Evolutionary conservation across 2,888 invertebrate species (phyloP), one percentile per base, ranked within the genome.

Genomic region (Gortyna flavago): DNA sequence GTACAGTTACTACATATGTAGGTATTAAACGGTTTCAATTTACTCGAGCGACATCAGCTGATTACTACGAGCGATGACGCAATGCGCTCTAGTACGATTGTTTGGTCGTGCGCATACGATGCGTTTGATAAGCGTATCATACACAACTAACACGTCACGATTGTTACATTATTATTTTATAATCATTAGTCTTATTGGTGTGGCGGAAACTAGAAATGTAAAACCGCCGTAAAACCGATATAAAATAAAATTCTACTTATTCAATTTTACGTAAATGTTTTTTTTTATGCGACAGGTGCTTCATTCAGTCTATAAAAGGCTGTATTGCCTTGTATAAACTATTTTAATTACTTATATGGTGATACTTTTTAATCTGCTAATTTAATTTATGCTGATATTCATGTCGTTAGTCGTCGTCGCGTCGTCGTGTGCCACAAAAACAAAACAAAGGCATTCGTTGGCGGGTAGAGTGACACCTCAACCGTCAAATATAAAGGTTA

Each of bases 61-160:
- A 88, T 88, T 88, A 87, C 88, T 88, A 88, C 88, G 83, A 81
- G 86, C 86, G 87, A 71, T 89, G 89, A 89, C 87, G 89, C 83
- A 89, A 89, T 81, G 81, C 84, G 84, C 76, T 69, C 83, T 86
- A 86, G 87, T 88, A 86, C 88, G 87, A 87, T 86, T 87, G 89
- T 88, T 82, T 72, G 18, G 74, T 84, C 80, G 79, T 72, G 80
- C 72, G 84, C 85, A 79, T 81, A 80, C 81, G 64, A 77, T 83
- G 76, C 83, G 79, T 75, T 79, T 80, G 85, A 85, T 87, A 87
- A 88, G 77, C 73, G 83, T 85, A 76, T 83, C 83, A 81, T 65
- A 72, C 68, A 72, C 76, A 70, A 84, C 59, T 77, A 70, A 84
- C 59, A 80, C 83, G 83, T 81, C 83, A 85, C 80, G 85, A 87